These are phyloP conservation scores for Diacarnus erythraeanus DNA, from an alignment of 37 sponge, comb jelly and placozoan genomes.

Conservation along the genomic window DNA sequence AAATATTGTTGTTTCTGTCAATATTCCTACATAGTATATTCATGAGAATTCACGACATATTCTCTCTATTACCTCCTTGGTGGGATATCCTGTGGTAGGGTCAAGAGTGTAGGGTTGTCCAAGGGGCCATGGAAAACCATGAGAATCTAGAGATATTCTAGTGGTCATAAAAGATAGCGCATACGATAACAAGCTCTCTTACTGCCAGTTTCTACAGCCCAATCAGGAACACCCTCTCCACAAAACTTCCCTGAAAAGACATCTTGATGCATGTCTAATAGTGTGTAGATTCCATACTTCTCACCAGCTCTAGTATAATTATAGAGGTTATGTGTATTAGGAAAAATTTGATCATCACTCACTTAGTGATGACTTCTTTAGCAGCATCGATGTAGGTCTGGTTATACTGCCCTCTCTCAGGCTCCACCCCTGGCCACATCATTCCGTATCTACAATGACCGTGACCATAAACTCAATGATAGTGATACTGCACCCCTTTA, in stretches of 20 bases:
- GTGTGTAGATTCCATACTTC: constrained; percentile 71
- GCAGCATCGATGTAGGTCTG: constrained; percentile 75
- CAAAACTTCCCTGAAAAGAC: constrained; percentile 71
- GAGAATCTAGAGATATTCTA: constrained; percentile 38
- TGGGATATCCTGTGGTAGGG: constrained; percentile 62
- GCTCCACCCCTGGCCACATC: constrained; percentile 96
- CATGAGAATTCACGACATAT: too few relatives aligned
- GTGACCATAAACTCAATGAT: too few relatives aligned
- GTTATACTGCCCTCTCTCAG: constrained; percentile 75
- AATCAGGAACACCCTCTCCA: constrained; percentile 89
- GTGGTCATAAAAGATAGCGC: background rate
- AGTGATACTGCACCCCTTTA: too few relatives aligned
- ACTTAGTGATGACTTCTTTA: constrained; percentile 50
- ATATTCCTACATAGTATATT: too few relatives aligned
- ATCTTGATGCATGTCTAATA: constrained; percentile 96
- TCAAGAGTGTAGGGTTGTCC: constrained; percentile 46
- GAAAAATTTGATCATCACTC: background rate
- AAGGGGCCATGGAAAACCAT: constrained; percentile 56
- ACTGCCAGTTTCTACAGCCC: constrained; percentile 83
- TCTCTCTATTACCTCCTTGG: constrained; percentile 15
- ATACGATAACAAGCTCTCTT: too few relatives aligned
- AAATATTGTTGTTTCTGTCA: too few relatives aligned
- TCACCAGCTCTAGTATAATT: constrained; percentile 24
- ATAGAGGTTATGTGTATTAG: background rate
- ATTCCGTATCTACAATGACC: constrained; percentile 60